These are phyloP conservation scores for Lepidocolaptes lacrymiger DNA, from an alignment of 2,797 vertebrate genomes.

Conservation along the genomic window DNA sequence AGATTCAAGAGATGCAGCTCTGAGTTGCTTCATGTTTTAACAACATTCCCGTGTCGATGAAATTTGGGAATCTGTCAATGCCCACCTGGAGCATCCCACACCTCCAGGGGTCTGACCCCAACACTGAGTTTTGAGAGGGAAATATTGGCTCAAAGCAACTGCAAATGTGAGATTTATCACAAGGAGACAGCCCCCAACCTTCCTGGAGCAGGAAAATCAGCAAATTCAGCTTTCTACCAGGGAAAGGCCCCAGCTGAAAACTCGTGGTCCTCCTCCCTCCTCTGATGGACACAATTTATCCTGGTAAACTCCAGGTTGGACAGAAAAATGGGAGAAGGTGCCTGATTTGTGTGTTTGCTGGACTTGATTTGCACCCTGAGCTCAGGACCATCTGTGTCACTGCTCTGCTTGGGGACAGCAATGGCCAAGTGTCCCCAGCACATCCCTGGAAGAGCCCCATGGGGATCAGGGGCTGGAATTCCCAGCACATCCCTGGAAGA, in stretches of 20 bases:
- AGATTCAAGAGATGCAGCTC: not conserved
- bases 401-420: not conserved
- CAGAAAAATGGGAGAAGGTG: not conserved
- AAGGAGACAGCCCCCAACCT: not conserved
- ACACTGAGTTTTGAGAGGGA: not conserved
- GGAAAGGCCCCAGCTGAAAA: not conserved
- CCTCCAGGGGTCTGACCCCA: not conserved
- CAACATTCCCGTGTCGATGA: accelerated
- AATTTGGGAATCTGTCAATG: not conserved
- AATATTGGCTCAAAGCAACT: not conserved
- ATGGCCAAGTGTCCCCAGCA: accelerated
- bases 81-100: not conserved
- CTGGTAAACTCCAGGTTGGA: not conserved
- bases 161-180: not conserved
- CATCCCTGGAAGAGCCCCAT: too few relatives aligned
- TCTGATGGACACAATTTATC: not conserved
- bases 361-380: not conserved
- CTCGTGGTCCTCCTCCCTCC: not conserved
- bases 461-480: too few relatives aligned
- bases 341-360: not conserved
- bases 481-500: too few relatives aligned
- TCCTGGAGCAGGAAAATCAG: not conserved
- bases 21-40: not conserved
- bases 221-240: not conserved
- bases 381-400: not conserved